Evolutionary conservation across 64 coral and sea anemone genomes (phyloP), one percentile per base, ranked within the genome.

Genomic region (Montipora cactus): DNA sequence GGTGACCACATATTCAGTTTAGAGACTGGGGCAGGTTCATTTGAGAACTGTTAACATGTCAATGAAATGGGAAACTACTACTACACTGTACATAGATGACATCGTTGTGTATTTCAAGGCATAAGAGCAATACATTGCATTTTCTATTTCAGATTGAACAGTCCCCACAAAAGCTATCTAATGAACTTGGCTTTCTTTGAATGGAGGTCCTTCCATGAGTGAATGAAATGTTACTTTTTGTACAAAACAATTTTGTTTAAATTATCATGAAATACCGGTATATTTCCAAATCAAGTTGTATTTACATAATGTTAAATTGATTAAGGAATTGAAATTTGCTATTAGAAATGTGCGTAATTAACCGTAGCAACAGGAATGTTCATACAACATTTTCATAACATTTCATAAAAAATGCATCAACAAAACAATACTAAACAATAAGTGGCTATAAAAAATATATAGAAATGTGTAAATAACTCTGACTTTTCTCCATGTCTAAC

Each of bases 231-330:
- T 23, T 23, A 23, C 23, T 23, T 23, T 23, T 23, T 23, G 66
- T 69, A 69, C 66, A 69, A 69, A 69, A 69, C 66, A 69, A 69
- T 69, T 69, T 69, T 69, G 66, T 69, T 69, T 69, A 69, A 69
- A 69, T 69, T 69, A 69, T 69, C 66, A 23, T 23, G 23, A 23
- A 23, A 23, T 23, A 23, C 23, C 23, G 23, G 23, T 23, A 0
- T 23, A 23, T 23, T 23, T 23, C 23, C 23, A 23, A 69, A 69
- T 69, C 66, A 2, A 69, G 66, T 69, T 69, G 66, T 69, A 69
- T 69, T 69, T 69, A 69, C 66, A 69, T 69, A 69, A 69, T 69
- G 66, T 69, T 69, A 69, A 69, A 69, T 69, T 69, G 66, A 69
- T 69, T 69, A 69, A 69, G 66, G 66, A 69, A 69, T 69, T 69